phyloP scores from a whole-genome alignment of 1,140 invertebrate species.

The Ctenoplectra terminalis region DNA sequence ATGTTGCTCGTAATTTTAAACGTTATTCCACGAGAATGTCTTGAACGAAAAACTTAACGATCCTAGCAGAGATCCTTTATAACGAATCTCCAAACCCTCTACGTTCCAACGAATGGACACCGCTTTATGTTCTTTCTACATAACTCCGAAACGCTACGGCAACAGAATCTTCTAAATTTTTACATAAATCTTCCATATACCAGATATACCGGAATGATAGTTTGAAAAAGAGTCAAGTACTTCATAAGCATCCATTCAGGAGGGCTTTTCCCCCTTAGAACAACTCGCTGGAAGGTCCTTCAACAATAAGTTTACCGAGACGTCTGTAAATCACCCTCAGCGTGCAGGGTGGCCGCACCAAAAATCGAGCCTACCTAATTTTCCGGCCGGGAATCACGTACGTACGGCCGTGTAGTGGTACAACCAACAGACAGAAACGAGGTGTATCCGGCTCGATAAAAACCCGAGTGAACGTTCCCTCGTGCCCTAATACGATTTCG shows the following conservation, averaged over 20 bases:
- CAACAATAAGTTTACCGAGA: slow-evolving; percentile 7
- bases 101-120: too few species aligned
- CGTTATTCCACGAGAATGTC: slow-evolving; percentile 63
- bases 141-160: neutral
- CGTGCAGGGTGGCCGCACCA: slow-evolving; percentile 38
- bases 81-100: neutral
- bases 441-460: slow-evolving; percentile 75
- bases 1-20: slow-evolving; percentile 66
- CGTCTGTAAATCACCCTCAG: slow-evolving; percentile 21
- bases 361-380: slow-evolving; percentile 41
- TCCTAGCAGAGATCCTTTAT: slow-evolving; percentile 50
- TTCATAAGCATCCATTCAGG: neutral
- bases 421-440: slow-evolving; percentile 51
- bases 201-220: neutral
- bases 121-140: neutral
- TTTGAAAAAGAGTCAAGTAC: slow-evolving; percentile 1
- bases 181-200: slow-evolving; percentile 22
- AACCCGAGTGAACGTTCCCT: slow-evolving; percentile 70
- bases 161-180: neutral
- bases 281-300: slow-evolving; percentile 2
- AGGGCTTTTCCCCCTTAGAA: neutral
- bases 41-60: slow-evolving; percentile 63
- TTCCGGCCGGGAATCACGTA: neutral
- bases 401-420: slow-evolving; percentile 24
- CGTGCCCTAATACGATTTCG: slow-evolving; percentile 78